These are phyloP conservation scores for Procavia capensis DNA, from an alignment of 2,113 vertebrate genomes.

Conservation along the genomic window DNA sequence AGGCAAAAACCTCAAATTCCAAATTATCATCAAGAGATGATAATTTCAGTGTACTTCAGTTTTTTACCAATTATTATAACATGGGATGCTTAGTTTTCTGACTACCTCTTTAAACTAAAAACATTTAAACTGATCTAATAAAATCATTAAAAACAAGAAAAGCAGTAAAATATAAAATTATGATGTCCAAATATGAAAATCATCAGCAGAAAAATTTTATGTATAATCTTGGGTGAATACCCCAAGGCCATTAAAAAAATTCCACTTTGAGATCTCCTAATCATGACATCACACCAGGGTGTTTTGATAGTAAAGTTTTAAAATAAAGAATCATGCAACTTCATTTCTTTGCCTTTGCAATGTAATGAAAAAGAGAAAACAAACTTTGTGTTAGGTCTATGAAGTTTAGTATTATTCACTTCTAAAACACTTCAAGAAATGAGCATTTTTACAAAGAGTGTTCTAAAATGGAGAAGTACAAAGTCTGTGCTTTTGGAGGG, in stretches of 20 bases:
- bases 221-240: background rate
- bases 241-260: slow-evolving; percentile 49
- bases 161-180: slow-evolving; percentile 46
- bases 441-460: slow-evolving; percentile 81
- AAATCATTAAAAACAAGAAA: slow-evolving; percentile 50
- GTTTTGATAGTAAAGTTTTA: slow-evolving; percentile 72
- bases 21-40: slow-evolving; percentile 41
- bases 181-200: slow-evolving; percentile 69
- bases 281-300: slow-evolving; percentile 46
- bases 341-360: slow-evolving; percentile 73
- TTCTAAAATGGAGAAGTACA: slow-evolving; percentile 83
- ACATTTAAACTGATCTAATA: slow-evolving; percentile 50
- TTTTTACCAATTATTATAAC: slow-evolving; percentile 37
- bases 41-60: slow-evolving; percentile 59
- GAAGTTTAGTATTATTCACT: slow-evolving; percentile 82
- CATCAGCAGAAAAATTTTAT: slow-evolving; percentile 56
- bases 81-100: slow-evolving; percentile 59
- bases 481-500: slow-evolving; percentile 79
- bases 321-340: slow-evolving; percentile 73
- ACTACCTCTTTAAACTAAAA: slow-evolving; percentile 55
- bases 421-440: slow-evolving; percentile 77
- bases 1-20: slow-evolving; percentile 43
- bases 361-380: slow-evolving; percentile 58
- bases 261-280: slow-evolving; percentile 25
- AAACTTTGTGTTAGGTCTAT: slow-evolving; percentile 73